Evolutionary conservation across 2,888 invertebrate genomes (phyloP).

Genomic region (Nemotelus pantherinus): DNA sequence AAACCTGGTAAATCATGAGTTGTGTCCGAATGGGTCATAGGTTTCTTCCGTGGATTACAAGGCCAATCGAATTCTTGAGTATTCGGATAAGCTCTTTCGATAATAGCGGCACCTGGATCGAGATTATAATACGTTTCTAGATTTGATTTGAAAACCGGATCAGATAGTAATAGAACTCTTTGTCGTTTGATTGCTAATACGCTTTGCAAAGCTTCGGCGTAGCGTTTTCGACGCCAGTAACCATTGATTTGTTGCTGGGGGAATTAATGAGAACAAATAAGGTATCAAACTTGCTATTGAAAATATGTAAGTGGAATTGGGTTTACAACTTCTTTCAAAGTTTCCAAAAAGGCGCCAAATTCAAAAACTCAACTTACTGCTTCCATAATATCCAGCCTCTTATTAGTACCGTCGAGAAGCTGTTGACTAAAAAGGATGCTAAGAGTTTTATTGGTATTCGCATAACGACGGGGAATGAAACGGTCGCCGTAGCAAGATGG

Average conservation of each 20-base stretch:
- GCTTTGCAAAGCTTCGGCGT: constrained; percentile 54
- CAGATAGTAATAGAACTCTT: constrained; percentile 56
- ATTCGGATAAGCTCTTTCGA: constrained; percentile 45
- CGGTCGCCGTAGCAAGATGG: constrained; percentile 57
- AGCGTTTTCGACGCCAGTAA: constrained; percentile 56
- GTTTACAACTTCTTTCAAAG: no score
- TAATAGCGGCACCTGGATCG: background rate
- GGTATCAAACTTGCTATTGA: no score
- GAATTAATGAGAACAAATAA: no score
- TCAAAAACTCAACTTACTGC: constrained; percentile 52
- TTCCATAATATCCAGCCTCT: constrained; percentile 55
- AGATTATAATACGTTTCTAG: constrained; percentile 2
- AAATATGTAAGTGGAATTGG: no score
- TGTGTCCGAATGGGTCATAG: constrained; percentile 57
- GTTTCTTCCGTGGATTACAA: constrained; percentile 59
- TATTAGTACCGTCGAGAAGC: background rate
- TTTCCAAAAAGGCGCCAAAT: no score
- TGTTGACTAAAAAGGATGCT: background rate
- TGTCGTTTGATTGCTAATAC: constrained; percentile 54
- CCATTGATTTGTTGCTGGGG: constrained; percentile 51
- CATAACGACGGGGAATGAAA: constrained; percentile 61
- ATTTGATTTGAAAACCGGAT: constrained; percentile 44
- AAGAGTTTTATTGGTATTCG: constrained; percentile 51
- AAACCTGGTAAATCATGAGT: constrained; percentile 61
- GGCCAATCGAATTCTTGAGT: constrained; percentile 58